phyloP scores from a whole-genome alignment of 2,797 vertebrate genomes.

The Vultur gryphus region DNA sequence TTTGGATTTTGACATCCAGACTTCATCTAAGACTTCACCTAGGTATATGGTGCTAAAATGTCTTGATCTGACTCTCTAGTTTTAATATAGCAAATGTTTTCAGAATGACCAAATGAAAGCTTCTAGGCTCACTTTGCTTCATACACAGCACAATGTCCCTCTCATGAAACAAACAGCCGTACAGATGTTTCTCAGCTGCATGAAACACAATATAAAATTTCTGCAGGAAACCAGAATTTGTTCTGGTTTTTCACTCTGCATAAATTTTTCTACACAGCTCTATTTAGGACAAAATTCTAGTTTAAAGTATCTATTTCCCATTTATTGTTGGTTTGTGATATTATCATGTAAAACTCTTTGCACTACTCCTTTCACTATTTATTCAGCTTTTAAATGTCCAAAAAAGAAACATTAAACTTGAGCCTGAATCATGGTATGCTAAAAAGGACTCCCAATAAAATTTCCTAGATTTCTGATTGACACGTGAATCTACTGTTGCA shows the following conservation, averaged over 20 bases:
- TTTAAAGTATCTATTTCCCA: background rate
- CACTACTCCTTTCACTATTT: background rate
- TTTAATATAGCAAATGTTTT: background rate
- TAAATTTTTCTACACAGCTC: background rate
- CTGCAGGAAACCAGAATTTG: background rate
- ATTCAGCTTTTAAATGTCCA: background rate
- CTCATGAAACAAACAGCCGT: background rate
- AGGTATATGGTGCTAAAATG: background rate
- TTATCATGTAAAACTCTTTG: background rate
- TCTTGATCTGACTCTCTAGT: background rate
- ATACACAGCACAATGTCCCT: background rate
- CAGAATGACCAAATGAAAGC: background rate
- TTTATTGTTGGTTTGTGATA: background rate
- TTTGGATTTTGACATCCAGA: background rate
- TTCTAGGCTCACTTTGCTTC: background rate
- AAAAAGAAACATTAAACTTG: background rate
- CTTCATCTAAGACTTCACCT: background rate
- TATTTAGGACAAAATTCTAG: background rate
- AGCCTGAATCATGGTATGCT: background rate
- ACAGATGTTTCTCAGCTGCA: conserved; percentile 2
- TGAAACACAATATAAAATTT: conserved; percentile 12
- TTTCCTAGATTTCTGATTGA: background rate
- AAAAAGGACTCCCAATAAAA: background rate
- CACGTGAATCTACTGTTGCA: background rate
- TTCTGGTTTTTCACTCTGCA: background rate